Base-by-base conservation (phyloP, 2,113 vertebrate genomes). In the Prionailurus viverrinus region DNA sequence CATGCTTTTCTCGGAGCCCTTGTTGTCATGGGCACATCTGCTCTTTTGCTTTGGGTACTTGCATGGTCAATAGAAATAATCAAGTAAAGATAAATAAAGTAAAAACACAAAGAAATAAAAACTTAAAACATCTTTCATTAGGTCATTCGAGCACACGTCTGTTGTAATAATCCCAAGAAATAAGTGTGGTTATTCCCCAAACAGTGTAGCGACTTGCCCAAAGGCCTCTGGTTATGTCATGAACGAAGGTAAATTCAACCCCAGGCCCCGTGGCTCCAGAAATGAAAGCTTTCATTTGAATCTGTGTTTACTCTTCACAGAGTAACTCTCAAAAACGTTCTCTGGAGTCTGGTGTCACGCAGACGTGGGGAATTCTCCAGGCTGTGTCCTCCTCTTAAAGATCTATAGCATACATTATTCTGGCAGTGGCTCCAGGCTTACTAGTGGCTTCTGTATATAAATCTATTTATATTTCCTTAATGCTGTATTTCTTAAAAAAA, bases 21-120 rank as follows among this genome's bases (percentile, higher is more conserved):
- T 74, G 14, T 36, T 91, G 89, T 48, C 33, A 48, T 4, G 41
- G 29, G 25, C 14, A 83, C 31, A 71, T 25, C 12, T 18, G 7
- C 48, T 96, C 58, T 83, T 71, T 88, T 29, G 61, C 39, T 68
- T 94, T 11, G 78, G 16, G 9, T 74, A 85, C 9, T 95, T 33
- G 10, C 48, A 33, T 1, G 1, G 15, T 85, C 13, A 80, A 69
- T 58, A 61, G 89, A 89, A 90, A 87, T 11, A 61, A 45, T 74
- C 18, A 36, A 73, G 81, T 55, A 55, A 96, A 92, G 94, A 68
- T 36, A 86, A 74, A 13, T 27, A 48, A 39, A 86, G 14, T 16
- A 63, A 65, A 87, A 92, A 21, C 53, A 79, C 53, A 79, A 85
- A 79, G 36, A 94, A 94, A 71, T 85, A 53, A 65, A 95, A 27